A percentile compares a stretch with the other conserved stretches of the same genome.
Evolutionary conservation across 2,888 invertebrate genomes (phyloP).

Genomic region (Thalpophila matura): DNA sequence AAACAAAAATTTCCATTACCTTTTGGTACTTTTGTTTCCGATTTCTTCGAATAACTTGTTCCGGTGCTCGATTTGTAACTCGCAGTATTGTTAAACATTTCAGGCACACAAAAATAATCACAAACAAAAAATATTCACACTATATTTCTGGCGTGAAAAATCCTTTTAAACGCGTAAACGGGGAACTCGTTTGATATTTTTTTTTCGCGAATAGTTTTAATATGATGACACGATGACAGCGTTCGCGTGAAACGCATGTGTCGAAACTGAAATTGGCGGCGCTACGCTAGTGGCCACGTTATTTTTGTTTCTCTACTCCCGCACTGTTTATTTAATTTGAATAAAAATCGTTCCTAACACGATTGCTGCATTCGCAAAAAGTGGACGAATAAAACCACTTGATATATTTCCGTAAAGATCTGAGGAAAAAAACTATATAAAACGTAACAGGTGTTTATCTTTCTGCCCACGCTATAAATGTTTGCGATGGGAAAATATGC

Average conservation of each 20-base stretch:
- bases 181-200: slow-evolving; percentile 54
- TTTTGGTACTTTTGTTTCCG: slow-evolving; percentile 65
- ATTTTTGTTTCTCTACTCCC: slow-evolving; percentile 83
- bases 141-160: slow-evolving; percentile 60
- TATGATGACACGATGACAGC: slow-evolving; percentile 76
- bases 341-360: slow-evolving; percentile 76
- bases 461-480: slow-evolving; percentile 26
- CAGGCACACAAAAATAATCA: slow-evolving; percentile 30
- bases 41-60: slow-evolving; percentile 67
- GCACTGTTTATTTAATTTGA: slow-evolving; percentile 82
- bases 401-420: slow-evolving; percentile 26
- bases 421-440: slow-evolving; percentile 34
- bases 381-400: slow-evolving; percentile 11
- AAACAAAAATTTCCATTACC: slow-evolving; percentile 69
- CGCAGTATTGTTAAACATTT: slow-evolving; percentile 82
- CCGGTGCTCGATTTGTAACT: slow-evolving; percentile 71
- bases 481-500: slow-evolving; percentile 33
- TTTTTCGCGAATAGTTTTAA: slow-evolving; percentile 69
- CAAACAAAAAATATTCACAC: slow-evolving; percentile 47
- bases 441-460: slow-evolving; percentile 51
- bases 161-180: slow-evolving; percentile 51
- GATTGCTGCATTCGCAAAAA: slow-evolving; percentile 38
- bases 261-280: slow-evolving; percentile 78
- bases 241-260: slow-evolving; percentile 76
- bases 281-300: slow-evolving; percentile 76